phyloP scores from a whole-genome alignment of 2,888 invertebrate species.

The Xestia ashworthii region DNA sequence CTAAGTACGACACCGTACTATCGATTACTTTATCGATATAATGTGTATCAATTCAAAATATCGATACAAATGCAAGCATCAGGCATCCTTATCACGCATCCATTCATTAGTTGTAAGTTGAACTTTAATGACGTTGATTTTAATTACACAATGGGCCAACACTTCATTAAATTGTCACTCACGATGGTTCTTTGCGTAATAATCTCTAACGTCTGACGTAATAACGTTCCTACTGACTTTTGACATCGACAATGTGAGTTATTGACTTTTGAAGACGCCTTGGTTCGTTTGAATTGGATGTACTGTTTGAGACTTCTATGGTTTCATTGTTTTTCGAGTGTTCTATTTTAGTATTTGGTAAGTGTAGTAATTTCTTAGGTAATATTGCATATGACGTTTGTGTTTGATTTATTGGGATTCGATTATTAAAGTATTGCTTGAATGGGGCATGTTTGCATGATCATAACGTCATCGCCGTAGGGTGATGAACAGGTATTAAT shows the following conservation, averaged over 20 bases:
- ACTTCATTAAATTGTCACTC: slow-evolving; percentile 90
- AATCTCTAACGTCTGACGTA: slow-evolving; percentile 72
- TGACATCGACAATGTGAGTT: slow-evolving; percentile 72
- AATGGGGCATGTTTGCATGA: not conserved
- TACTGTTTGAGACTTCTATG: slow-evolving; percentile 45
- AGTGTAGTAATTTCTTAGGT: not conserved
- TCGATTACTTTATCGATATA: not conserved
- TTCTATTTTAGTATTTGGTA: slow-evolving; percentile 32
- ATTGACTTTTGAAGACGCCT: slow-evolving; percentile 71
- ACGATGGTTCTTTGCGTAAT: slow-evolving; percentile 79
- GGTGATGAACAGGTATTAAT: not conserved
- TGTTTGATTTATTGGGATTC: not conserved
- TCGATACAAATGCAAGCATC: not conserved
- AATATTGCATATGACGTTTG: not conserved
- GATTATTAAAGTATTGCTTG: not conserved
- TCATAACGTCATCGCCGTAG: not conserved
- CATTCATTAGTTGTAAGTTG: slow-evolving; percentile 81
- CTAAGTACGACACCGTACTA: not conserved
- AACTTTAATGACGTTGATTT: slow-evolving; percentile 82
- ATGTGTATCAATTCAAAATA: not conserved
- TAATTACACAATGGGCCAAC: slow-evolving; percentile 86
- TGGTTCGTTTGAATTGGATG: slow-evolving; percentile 58
- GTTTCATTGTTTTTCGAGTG: slow-evolving; percentile 46
- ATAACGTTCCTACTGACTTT: slow-evolving; percentile 66
- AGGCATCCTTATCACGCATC: slow-evolving; percentile 72